These are phyloP conservation scores for Nomada hirtipes DNA, from an alignment of 2,888 invertebrate species.

Conservation along the genomic window DNA sequence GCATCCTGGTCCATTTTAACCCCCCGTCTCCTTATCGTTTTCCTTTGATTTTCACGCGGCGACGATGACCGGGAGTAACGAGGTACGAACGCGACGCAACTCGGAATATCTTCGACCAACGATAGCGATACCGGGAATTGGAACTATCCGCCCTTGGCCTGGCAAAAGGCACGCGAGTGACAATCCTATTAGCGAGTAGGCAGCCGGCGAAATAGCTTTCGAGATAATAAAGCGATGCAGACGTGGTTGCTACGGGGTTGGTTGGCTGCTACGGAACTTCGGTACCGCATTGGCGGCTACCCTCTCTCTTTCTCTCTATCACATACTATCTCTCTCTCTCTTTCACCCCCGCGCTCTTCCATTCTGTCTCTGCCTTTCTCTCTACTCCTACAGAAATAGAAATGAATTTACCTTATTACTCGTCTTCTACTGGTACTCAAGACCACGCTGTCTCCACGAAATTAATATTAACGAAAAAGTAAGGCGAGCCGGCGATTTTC, in stretches of 20 bases:
- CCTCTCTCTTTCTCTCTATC: background rate
- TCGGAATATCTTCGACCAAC: conserved; percentile 66
- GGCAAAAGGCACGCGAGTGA: conserved; percentile 73
- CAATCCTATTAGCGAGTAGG: conserved; percentile 74
- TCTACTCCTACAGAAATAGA: conserved; percentile 56
- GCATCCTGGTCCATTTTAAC: conserved; percentile 33
- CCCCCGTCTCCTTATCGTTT: conserved; percentile 2
- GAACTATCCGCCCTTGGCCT: conserved; percentile 65
- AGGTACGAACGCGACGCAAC: conserved; percentile 54
- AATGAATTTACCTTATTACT: conserved; percentile 67
- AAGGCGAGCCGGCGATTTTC: conserved; percentile 25
- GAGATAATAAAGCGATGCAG: conserved; percentile 71
- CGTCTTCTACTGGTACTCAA: conserved; percentile 23
- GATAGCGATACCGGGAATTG: conserved; percentile 71
- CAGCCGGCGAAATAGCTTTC: conserved; percentile 73
- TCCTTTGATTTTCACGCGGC: conserved; percentile 36
- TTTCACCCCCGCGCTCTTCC: background rate
- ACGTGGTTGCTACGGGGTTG: conserved; percentile 56
- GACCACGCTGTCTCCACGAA: conserved; percentile 34
- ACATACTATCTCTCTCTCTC: background rate
- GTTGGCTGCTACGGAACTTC: conserved; percentile 58
- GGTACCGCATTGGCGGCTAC: conserved; percentile 49
- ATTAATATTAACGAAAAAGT: conserved; percentile 58
- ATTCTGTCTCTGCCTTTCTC: background rate
- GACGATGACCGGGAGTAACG: conserved; percentile 45